Evolutionary conservation across 2,797 vertebrate species (phyloP).

Genomic region (Pyrocephalus nanus): DNA sequence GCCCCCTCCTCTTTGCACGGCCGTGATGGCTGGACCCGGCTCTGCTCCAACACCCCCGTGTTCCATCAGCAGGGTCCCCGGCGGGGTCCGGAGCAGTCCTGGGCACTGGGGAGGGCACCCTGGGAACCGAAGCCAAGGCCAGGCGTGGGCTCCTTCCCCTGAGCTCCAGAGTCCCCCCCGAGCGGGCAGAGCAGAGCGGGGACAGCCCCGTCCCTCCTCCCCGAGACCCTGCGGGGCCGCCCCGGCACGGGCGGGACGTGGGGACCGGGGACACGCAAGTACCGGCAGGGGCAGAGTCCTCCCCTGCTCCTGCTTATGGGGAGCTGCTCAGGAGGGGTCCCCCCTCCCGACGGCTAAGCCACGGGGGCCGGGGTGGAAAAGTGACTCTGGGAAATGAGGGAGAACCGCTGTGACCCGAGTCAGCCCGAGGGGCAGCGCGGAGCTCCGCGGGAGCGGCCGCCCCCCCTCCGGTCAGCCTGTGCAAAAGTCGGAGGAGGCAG

Average conservation of each 20-base stretch:
- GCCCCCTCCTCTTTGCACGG: background rate
- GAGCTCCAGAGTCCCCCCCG: background rate
- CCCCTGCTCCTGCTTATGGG: background rate
- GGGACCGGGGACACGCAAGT: background rate
- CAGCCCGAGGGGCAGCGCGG: background rate
- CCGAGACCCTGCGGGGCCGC: background rate
- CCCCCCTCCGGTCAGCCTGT: background rate
- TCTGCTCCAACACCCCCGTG: accelerated
- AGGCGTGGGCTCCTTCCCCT: background rate
- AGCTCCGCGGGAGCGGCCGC: background rate
- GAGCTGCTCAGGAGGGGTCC: background rate
- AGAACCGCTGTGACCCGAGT: background rate
- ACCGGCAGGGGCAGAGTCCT: background rate
- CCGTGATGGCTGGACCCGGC: accelerated
- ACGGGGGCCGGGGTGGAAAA: background rate
- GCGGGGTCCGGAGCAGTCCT: background rate
- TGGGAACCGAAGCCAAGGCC: accelerated
- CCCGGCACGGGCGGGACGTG: background rate
- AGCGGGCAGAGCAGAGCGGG: background rate
- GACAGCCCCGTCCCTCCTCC: background rate
- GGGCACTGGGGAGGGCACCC: background rate
- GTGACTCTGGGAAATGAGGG: background rate
- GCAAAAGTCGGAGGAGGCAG: background rate
- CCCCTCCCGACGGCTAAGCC: background rate
- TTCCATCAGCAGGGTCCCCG: background rate